Evolutionary conservation across 2,888 invertebrate species (phyloP).

Genomic region (Danaus chrysippus): DNA sequence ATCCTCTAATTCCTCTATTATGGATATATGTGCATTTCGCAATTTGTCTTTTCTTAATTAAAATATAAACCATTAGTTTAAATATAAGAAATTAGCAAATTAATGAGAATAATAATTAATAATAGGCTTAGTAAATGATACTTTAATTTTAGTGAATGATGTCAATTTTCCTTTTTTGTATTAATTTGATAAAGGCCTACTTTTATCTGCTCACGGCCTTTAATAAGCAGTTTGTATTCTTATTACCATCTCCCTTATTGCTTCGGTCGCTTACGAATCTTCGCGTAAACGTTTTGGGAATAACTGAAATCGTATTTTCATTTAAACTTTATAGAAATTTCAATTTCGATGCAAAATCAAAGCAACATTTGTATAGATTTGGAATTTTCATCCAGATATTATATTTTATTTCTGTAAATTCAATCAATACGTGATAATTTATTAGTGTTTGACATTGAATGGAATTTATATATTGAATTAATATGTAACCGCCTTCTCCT

Average conservation of each 20-base stretch:
- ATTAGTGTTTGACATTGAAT: too few species aligned
- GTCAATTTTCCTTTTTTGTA: neutral
- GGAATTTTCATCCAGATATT: too few species aligned
- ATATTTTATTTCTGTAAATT: too few species aligned
- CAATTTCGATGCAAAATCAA: neutral
- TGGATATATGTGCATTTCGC: neutral
- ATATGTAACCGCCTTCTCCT: too few species aligned
- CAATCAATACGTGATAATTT: too few species aligned
- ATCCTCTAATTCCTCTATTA: conserved; percentile 7
- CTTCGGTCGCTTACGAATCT: conserved; percentile 4
- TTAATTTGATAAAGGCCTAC: conserved; percentile 5
- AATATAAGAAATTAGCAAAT: conserved; percentile 15
- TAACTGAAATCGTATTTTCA: neutral
- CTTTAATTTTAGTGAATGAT: neutral
- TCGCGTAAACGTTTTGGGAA: conserved; percentile 4
- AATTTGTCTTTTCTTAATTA: too few species aligned
- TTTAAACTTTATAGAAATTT: neutral
- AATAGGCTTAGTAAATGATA: neutral
- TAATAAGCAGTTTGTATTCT: conserved; percentile 8
- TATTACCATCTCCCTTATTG: conserved; percentile 3
- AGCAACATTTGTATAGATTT: too few species aligned
- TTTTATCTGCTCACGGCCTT: neutral
- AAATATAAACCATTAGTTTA: too few species aligned
- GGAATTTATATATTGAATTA: too few species aligned
- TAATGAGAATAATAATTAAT: neutral